Conservation (phyloP, 2,797 vertebrate species). For the Telmatherina bonti region DNA sequence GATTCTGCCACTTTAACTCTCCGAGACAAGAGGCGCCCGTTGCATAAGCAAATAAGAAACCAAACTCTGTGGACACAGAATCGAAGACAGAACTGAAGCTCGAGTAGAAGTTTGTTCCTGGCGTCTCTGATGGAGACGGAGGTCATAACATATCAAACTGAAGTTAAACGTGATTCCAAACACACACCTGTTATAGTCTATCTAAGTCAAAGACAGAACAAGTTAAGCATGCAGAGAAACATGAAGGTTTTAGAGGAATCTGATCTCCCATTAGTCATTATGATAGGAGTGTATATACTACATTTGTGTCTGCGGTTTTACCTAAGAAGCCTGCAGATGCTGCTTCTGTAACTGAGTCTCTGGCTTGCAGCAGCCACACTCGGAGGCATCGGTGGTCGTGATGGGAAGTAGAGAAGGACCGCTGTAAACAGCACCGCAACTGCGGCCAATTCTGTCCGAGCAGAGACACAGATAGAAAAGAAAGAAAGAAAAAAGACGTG, state of each 20-base stretch:
- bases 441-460: slow-evolving; percentile 86
- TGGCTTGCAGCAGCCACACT: slow-evolving; percentile 97
- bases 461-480: slow-evolving; percentile 31
- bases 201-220: slow-evolving; percentile 28
- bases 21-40: slow-evolving; percentile 15
- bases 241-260: background rate
- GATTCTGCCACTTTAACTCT: slow-evolving; percentile 48
- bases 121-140: slow-evolving; percentile 3
- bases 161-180: slow-evolving; percentile 20
- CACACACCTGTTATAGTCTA: background rate
- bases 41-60: slow-evolving; percentile 42
- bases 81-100: slow-evolving; percentile 8
- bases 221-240: slow-evolving; percentile 12
- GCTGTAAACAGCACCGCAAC: slow-evolving; percentile 89
- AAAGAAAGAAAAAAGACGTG: background rate
- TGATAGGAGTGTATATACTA: background rate
- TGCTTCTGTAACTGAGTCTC: slow-evolving; percentile 93
- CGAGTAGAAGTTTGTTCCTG: slow-evolving; percentile 8
- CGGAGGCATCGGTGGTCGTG: slow-evolving; percentile 93
- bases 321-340: slow-evolving; percentile 94
- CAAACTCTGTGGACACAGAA: slow-evolving; percentile 7
- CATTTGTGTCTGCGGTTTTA: slow-evolving; percentile 57
- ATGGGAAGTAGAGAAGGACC: slow-evolving; percentile 92
- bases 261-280: background rate
- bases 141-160: slow-evolving; percentile 15